A percentile compares a stretch with the other conserved stretches of the same genome.
Conservation (phyloP, 2,888 invertebrate genomes). For the Drosophila engyochracea region DNA sequence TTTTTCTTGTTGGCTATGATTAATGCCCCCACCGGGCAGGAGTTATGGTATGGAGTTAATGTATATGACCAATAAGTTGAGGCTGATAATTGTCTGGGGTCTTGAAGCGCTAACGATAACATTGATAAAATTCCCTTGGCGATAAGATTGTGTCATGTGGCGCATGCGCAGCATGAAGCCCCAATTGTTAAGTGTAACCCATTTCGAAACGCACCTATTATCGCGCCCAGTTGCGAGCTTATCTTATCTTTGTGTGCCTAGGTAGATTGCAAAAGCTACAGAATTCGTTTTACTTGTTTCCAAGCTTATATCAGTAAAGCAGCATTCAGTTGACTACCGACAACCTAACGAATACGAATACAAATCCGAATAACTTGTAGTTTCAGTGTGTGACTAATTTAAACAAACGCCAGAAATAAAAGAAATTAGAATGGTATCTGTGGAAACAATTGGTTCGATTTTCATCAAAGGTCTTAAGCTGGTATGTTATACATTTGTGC, state of each 20-base stretch:
- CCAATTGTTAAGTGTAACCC: slow-evolving; percentile 51
- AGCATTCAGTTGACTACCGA: slow-evolving; percentile 77
- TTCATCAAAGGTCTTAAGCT: slow-evolving; percentile 93
- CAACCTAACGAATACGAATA: slow-evolving; percentile 66
- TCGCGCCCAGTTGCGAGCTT: slow-evolving; percentile 27
- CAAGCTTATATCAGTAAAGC: slow-evolving; percentile 40
- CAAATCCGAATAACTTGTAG: slow-evolving; percentile 20
- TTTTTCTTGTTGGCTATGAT: slow-evolving; percentile 45
- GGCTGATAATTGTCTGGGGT: background rate
- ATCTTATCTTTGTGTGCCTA: slow-evolving; percentile 54
- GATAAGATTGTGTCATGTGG: slow-evolving; percentile 52
- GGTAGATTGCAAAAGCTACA: slow-evolving; percentile 77
- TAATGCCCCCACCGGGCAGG: slow-evolving; percentile 40
- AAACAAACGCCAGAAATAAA: slow-evolving; percentile 2
- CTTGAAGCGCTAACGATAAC: slow-evolving; percentile 19
- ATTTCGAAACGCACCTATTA: slow-evolving; percentile 68
- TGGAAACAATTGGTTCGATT: slow-evolving; percentile 92
- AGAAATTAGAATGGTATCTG: slow-evolving; percentile 89
- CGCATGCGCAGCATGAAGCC: slow-evolving; percentile 35
- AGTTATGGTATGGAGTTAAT: slow-evolving; percentile 5
- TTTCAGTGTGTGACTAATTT: slow-evolving; percentile 6
- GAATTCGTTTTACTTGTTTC: slow-evolving; percentile 44
- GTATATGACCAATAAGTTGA: slow-evolving; percentile 11
- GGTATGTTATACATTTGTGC: slow-evolving; percentile 86
- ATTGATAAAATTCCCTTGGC: slow-evolving; percentile 1